phyloP scores from a whole-genome alignment of 2,888 invertebrate species.

The Apamea epomidion region DNA sequence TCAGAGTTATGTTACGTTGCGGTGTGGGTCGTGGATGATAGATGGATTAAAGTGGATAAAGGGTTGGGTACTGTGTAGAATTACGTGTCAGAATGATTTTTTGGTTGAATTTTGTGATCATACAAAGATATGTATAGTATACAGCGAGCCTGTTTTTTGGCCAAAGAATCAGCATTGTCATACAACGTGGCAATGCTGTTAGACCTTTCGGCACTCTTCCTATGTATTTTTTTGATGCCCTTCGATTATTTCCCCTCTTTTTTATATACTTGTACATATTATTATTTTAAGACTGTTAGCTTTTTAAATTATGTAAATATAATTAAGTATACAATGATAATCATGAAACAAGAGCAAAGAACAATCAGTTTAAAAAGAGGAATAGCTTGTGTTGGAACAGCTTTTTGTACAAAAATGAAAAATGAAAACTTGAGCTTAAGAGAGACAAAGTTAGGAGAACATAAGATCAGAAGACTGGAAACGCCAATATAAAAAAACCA shows the following conservation, averaged over 20 bases:
- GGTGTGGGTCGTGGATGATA: constrained; percentile 22
- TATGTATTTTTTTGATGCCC: not conserved
- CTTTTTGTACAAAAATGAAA: no score
- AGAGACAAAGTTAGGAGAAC: not conserved
- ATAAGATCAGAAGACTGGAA: not conserved
- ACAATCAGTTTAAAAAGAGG: not conserved
- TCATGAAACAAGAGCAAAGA: no score
- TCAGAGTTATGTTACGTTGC: constrained; percentile 36
- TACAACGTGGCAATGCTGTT: not conserved
- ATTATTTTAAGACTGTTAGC: not conserved
- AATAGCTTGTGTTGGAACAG: not conserved
- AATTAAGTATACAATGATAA: no score
- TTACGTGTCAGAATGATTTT: not conserved
- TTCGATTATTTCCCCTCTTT: not conserved
- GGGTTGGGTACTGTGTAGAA: not conserved
- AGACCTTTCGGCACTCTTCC: no score
- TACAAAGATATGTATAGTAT: not conserved
- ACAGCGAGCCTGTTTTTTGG: not conserved
- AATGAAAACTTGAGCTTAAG: not conserved
- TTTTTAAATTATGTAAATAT: no score
- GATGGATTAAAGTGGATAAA: constrained; percentile 29
- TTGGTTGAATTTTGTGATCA: not conserved
- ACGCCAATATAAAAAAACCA: not conserved
- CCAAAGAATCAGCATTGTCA: not conserved
- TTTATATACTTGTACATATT: not conserved